Percentiles rank a stretch among this genome's conserved stretches.
Conservation (phyloP, 2,113 vertebrate genomes). For the Blennius ocellaris region DNA sequence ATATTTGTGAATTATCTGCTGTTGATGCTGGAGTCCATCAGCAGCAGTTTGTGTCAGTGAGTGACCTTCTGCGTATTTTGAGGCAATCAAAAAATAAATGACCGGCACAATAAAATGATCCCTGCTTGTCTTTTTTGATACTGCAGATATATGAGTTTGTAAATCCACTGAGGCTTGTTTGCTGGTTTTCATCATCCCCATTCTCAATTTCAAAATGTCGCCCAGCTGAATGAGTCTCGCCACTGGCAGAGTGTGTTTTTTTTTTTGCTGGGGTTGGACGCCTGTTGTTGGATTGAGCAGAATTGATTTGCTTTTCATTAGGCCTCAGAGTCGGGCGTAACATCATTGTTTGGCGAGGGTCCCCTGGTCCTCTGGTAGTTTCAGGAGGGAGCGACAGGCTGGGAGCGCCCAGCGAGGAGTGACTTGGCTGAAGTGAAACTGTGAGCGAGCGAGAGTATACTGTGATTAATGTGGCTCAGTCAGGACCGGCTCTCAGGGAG, state of each 20-base stretch:
- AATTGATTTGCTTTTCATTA: constrained; percentile 69
- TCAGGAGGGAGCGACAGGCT: constrained; percentile 32
- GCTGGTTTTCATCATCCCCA: constrained; percentile 33
- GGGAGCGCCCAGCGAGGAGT: constrained; percentile 55
- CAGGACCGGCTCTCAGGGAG: constrained; percentile 53
- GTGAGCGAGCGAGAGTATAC: constrained; percentile 53
- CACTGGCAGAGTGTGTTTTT: constrained; percentile 46
- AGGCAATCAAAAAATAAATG: constrained; percentile 25
- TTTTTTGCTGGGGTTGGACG: not conserved
- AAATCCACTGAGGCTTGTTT: constrained; percentile 31
- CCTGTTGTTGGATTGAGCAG: constrained; percentile 44
- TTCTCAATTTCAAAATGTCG: constrained; percentile 39
- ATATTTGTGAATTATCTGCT: not conserved
- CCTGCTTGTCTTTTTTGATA: constrained; percentile 9
- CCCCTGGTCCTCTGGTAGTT: constrained; percentile 43
- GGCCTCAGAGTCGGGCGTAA: constrained; percentile 35
- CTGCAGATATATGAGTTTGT: constrained; percentile 22
- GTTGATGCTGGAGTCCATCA: constrained; percentile 1
- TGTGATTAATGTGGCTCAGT: constrained; percentile 73
- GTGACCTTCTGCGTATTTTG: not conserved
- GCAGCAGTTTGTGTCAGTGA: constrained; percentile 5
- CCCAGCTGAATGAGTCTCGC: constrained; percentile 49
- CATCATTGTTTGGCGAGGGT: constrained; percentile 60
- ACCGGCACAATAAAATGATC: constrained; percentile 11
- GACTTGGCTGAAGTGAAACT: constrained; percentile 67